Base-by-base conservation (phyloP, 2,888 invertebrate species). In the Salticus scenicus region DNA sequence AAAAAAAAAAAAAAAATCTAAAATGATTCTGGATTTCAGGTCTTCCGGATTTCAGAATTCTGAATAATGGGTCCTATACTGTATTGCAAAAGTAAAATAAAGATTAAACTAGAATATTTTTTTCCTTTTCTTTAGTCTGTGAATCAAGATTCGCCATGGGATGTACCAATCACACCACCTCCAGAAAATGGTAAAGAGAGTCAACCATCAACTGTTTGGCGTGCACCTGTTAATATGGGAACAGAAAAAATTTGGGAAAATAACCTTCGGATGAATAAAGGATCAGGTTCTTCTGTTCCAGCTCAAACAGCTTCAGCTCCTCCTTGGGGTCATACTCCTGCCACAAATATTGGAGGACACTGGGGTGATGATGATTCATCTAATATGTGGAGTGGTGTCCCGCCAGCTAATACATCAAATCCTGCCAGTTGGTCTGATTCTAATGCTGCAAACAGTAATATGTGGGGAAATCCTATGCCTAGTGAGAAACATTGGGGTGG, bases 341-440 rank as follows among this genome's bases (percentile, higher is more conserved):
- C 96, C 1, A 95, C 96, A 14, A 97, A 97, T 91, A 95, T 90
- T 57, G 89, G 89, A 47, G 97, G 97, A 1, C 97, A 97, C 0
- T 98, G 97, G 97, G 97, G 97, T 37, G 97, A 97, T 91, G 97
- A 97, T 89, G 97, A 97, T 89, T 97, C 97, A 89, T 94, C 95
- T 12, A 97, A 95, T 90, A 96, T 97, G 80, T 97, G 97, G 97
- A 96, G 95, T 20, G 96, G 96, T 7, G 94, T 94, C 70, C 94
- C 94, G 4, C 82, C 42, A 5, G 64, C 42, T 5, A 91, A 92
- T n/a, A 64, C 28, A 31, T 27, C 67, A 10, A 87, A 77, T 27
- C 51, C 74, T 20, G 57, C 75, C 1, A 82, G 81, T n/a, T 87
- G 87, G 87, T 17, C 27, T 20, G 51, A 20, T 10, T 14, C 12